Evolutionary conservation across 1,140 invertebrate species (phyloP).

Genomic region (Drosophila takahashii): DNA sequence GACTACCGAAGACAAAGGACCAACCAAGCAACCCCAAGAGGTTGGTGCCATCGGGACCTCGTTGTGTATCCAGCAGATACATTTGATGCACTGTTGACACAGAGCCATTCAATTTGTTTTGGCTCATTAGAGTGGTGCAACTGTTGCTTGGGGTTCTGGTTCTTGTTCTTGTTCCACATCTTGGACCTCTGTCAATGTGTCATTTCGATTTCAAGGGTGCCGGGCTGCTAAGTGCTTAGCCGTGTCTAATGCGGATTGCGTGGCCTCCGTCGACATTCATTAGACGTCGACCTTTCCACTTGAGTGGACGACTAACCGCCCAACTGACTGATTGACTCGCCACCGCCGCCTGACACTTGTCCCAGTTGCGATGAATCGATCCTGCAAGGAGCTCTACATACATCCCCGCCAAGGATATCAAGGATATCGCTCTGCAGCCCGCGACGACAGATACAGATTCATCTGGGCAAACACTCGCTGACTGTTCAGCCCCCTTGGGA

Average conservation of each 20-base stretch:
- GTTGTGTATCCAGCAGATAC: slow-evolving; percentile 51
- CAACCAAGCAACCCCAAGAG: background rate
- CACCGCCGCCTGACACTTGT: slow-evolving; percentile 33
- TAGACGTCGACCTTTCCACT: slow-evolving; percentile 58
- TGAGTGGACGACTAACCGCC: slow-evolving; percentile 40
- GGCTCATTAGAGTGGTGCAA: slow-evolving; percentile 70
- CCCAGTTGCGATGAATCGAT: slow-evolving; percentile 31
- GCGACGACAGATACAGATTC: slow-evolving; percentile 23
- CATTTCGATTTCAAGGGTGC: slow-evolving; percentile 63
- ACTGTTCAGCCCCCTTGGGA: slow-evolving; percentile 33
- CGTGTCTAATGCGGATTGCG: slow-evolving; percentile 76
- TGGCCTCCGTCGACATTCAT: slow-evolving; percentile 69
- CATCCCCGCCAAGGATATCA: background rate
- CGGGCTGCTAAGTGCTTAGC: slow-evolving; percentile 69
- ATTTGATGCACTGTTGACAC: slow-evolving; percentile 73
- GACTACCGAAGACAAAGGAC: slow-evolving; percentile 4
- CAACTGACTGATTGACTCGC: slow-evolving; percentile 31
- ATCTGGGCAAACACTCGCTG: slow-evolving; percentile 30
- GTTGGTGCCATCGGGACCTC: slow-evolving; percentile 4
- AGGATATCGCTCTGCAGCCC: slow-evolving; percentile 16
- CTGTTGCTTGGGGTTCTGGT: slow-evolving; percentile 25
- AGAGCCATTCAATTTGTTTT: slow-evolving; percentile 76
- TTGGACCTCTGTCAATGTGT: slow-evolving; percentile 39
- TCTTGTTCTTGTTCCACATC: background rate
- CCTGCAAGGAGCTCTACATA: slow-evolving; percentile 21